These are phyloP conservation scores for Drosophila setosimentum DNA, from an alignment of 2,888 invertebrate genomes.

Conservation along the genomic window DNA sequence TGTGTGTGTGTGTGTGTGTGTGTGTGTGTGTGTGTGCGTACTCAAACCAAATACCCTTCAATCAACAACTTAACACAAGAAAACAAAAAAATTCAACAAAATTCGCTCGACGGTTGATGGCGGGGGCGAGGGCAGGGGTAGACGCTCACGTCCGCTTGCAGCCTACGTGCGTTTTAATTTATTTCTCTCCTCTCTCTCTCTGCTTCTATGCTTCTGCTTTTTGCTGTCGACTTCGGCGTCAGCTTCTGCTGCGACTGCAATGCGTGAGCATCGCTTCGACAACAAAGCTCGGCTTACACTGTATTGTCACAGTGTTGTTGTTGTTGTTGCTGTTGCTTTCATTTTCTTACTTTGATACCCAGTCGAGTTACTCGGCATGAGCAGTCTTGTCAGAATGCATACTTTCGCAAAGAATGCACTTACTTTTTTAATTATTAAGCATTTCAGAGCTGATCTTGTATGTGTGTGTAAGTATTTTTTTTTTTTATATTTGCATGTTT, in stretches of 20 bases:
- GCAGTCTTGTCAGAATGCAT: neutral
- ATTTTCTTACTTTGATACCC: neutral
- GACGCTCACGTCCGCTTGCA: slow-evolving; percentile 37
- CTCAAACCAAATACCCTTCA: slow-evolving; percentile 65
- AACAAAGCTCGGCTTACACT: neutral
- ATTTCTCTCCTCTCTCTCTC: slow-evolving; percentile 30
- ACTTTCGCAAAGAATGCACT: neutral
- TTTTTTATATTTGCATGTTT: neutral
- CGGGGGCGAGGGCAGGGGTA: slow-evolving; percentile 2
- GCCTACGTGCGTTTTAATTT: slow-evolving; percentile 75
- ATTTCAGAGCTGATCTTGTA: neutral
- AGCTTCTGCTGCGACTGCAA: slow-evolving; percentile 2
- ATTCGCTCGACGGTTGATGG: slow-evolving; percentile 9
- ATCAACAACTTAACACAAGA: slow-evolving; percentile 66
- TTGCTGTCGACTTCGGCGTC: slow-evolving; percentile 1
- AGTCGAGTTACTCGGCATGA: neutral
- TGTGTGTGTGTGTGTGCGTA: slow-evolving; percentile 8
- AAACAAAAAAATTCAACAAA: slow-evolving; percentile 1
- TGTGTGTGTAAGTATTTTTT: neutral
- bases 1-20: neutral
- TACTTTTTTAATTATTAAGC: neutral
- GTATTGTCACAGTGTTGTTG: neutral
- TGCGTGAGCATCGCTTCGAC: slow-evolving; percentile 1
- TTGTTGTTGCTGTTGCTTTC: neutral
- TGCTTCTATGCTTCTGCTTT: slow-evolving; percentile 18